phyloP scores from a whole-genome alignment of 2,888 invertebrate genomes.

The Podabrus alpinus region DNA sequence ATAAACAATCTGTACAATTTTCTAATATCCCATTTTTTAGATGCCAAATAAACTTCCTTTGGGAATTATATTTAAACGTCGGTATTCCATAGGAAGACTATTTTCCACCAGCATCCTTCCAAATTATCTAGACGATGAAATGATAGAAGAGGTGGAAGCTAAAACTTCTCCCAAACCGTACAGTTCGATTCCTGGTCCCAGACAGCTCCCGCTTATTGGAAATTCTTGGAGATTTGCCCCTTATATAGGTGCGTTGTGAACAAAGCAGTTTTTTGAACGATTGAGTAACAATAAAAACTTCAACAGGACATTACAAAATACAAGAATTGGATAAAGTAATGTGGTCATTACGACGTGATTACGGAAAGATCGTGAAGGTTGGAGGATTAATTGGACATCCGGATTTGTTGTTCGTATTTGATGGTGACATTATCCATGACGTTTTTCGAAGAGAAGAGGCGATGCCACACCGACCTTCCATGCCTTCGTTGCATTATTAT shows the following conservation, averaged over 20 bases:
- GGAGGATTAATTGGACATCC: conserved; percentile 77
- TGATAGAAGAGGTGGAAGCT: conserved; percentile 4
- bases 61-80: background rate
- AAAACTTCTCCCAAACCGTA: conserved; percentile 56
- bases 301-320: conserved; percentile 63
- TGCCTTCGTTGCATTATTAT: conserved; percentile 74
- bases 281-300: background rate
- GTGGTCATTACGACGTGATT: conserved; percentile 62
- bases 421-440: conserved; percentile 72
- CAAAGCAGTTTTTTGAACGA: background rate
- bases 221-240: conserved; percentile 82
- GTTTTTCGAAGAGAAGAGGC: conserved; percentile 72
- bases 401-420: conserved; percentile 73
- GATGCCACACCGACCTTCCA: conserved; percentile 73
- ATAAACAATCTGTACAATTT: no score
- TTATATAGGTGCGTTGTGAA: conserved; percentile 58
- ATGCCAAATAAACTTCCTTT: background rate
- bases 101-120: conserved; percentile 45
- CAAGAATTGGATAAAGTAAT: conserved; percentile 63
- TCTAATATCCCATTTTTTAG: background rate
- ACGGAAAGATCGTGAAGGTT: conserved; percentile 67
- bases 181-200: conserved; percentile 74
- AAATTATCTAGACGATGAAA: conserved; percentile 23
- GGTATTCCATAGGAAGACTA: conserved; percentile 40
- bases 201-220: conserved; percentile 72